Conservation (phyloP, 92 coral and sea anemone genomes). For the Palythoa caribaeorum region DNA sequence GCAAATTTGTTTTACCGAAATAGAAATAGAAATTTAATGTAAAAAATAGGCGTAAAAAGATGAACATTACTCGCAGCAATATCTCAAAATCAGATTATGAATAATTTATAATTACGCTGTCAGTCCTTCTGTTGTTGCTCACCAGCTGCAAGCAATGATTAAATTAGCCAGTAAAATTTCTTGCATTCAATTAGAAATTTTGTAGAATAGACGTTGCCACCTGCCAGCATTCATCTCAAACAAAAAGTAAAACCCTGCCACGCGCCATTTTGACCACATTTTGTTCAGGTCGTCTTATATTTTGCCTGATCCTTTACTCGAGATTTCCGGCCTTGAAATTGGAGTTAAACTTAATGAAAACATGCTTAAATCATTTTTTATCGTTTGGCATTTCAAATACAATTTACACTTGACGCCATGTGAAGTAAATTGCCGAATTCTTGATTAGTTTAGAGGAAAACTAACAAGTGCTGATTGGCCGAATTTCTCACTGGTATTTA, state of each 20-base stretch:
- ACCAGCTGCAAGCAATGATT: conserved; percentile 54
- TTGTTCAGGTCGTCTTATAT: not conserved
- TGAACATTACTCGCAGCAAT: not conserved
- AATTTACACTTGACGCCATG: conserved; percentile 44
- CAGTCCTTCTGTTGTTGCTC: conserved; percentile 24
- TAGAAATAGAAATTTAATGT: not conserved
- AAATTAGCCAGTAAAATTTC: conserved; percentile 50
- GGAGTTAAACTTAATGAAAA: not conserved
- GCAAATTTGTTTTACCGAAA: not conserved
- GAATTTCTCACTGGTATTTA: conserved; percentile 39
- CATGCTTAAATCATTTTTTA: conserved; percentile 3
- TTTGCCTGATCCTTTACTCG: not conserved
- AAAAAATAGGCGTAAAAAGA: not conserved
- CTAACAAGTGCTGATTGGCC: conserved; percentile 43
- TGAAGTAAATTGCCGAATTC: conserved; percentile 39
- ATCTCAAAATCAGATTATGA: conserved; percentile 30
- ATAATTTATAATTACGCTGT: conserved; percentile 22
- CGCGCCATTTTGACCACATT: conserved; percentile 34
- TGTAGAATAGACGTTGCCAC: conserved; percentile 32
- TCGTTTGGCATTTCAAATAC: conserved; percentile 26
- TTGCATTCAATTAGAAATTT: conserved; percentile 46
- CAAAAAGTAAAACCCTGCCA: conserved; percentile 23
- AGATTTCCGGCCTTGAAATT: conserved; percentile 4
- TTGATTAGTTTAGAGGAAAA: conserved; percentile 35
- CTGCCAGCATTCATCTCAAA: conserved; percentile 43